Evolutionary conservation across 2,888 invertebrate genomes (phyloP).

Genomic region (Endomychus coccineus): DNA sequence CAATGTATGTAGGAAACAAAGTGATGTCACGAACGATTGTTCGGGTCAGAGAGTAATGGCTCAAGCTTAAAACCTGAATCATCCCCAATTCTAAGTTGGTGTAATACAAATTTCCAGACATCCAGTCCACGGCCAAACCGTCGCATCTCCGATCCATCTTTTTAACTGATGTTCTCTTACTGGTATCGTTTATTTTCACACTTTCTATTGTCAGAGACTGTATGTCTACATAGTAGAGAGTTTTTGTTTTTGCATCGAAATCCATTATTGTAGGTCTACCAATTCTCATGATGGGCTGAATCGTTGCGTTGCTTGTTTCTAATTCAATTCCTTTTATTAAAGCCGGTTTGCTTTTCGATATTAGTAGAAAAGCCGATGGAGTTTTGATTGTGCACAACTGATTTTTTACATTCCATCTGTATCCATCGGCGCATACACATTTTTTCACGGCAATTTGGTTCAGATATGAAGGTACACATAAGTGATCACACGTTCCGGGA

Average conservation of each 20-base stretch:
- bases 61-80: constrained; percentile 61
- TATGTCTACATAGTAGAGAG: constrained; percentile 47
- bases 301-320: constrained; percentile 48
- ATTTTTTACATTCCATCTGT: constrained; percentile 49
- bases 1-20: constrained; percentile 52
- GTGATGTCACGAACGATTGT: constrained; percentile 51
- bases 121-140: constrained; percentile 78
- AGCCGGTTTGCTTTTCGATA: constrained; percentile 59
- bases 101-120: constrained; percentile 77
- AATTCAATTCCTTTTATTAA: constrained; percentile 61
- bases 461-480: constrained; percentile 63
- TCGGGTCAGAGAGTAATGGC: constrained; percentile 49
- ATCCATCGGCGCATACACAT: constrained; percentile 70
- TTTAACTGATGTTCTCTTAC: constrained; percentile 44
- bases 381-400: constrained; percentile 54
- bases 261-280: constrained; percentile 61
- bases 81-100: constrained; percentile 64
- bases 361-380: constrained; percentile 57
- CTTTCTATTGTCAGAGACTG: constrained; percentile 38
- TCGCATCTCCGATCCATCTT: constrained; percentile 58
- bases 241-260: constrained; percentile 51
- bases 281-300: constrained; percentile 62
- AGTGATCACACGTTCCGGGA: constrained; percentile 65
- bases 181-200: constrained; percentile 23
- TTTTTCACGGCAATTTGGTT: constrained; percentile 49